phyloP scores from a whole-genome alignment of 2,113 vertebrate species.

The Acanthisitta chloris region DNA sequence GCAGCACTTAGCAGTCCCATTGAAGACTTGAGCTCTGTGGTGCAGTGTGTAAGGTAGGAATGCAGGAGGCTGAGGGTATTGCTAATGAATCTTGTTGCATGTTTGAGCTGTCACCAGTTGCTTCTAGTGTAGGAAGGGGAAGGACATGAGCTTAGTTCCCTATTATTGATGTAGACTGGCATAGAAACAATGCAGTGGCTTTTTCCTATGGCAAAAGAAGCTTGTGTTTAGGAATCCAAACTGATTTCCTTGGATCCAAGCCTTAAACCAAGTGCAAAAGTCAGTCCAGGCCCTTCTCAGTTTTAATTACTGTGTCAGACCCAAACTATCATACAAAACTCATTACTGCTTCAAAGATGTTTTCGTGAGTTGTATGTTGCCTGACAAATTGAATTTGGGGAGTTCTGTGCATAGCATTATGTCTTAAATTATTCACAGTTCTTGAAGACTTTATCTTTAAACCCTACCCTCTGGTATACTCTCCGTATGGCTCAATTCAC shows the following conservation, averaged over 20 bases:
- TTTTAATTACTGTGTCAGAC: background rate
- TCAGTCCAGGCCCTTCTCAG: background rate
- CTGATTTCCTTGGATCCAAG: background rate
- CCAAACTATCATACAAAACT: background rate
- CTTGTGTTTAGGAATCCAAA: background rate
- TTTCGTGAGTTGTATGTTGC: background rate
- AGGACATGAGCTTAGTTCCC: background rate
- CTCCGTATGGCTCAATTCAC: background rate
- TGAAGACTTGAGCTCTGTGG: background rate
- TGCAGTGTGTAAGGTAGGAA: background rate
- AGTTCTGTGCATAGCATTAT: background rate
- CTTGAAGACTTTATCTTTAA: background rate
- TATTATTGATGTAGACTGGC: background rate
- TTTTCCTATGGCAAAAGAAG: background rate
- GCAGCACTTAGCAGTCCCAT: background rate
- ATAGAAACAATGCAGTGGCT: background rate
- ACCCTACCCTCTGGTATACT: background rate
- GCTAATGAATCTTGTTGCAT: background rate
- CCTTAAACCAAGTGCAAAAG: background rate
- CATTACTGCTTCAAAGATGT: background rate
- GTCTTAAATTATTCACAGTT: background rate
- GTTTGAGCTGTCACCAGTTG: background rate
- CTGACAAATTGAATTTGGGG: background rate
- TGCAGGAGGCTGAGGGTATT: background rate
- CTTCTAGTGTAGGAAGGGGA: background rate